Percentiles rank a stretch among this genome's conserved stretches.
Evolutionary conservation across 2,888 invertebrate species (phyloP).

Genomic region (Lasioglossum leucozonium): DNA sequence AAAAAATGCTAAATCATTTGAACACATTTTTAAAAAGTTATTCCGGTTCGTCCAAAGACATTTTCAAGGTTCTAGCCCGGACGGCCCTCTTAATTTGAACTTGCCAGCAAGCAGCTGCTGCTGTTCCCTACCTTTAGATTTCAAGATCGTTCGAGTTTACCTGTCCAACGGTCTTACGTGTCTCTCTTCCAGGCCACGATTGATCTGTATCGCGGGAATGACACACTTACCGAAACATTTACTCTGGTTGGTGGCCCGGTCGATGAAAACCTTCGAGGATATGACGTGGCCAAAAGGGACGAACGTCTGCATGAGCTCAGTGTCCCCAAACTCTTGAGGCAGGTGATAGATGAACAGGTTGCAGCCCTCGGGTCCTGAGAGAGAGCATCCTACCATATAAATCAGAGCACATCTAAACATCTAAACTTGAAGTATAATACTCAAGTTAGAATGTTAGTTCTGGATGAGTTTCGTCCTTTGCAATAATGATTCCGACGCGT

Average conservation of each 20-base stretch:
- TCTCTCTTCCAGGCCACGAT: conserved; percentile 36
- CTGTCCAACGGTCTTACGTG: conserved; percentile 27
- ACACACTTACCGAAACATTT: conserved; percentile 98
- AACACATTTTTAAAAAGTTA: not conserved
- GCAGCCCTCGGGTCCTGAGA: conserved; percentile 99
- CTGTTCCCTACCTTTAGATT: conserved; percentile 48
- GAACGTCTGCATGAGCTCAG: conserved; percentile 99
- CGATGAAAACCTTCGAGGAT: conserved; percentile 99
- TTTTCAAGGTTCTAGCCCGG: not conserved
- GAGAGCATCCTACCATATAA: conserved; percentile 92
- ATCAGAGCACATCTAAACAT: conserved; percentile 85
- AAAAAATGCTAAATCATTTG: not conserved
- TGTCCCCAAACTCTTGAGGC: conserved; percentile 99
- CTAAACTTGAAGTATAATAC: conserved; percentile 85
- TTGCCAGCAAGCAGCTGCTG: not conserved
- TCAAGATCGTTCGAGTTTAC: conserved; percentile 12
- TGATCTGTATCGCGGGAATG: conserved; percentile 46
- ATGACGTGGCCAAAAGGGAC: conserved; percentile 99
- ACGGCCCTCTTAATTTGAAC: not conserved
- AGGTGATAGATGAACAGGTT: conserved; percentile 99
- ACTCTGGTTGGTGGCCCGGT: conserved; percentile 99
- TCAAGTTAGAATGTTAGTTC: conserved; percentile 83
- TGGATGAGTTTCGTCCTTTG: conserved; percentile 77
- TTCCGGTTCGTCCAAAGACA: not conserved
- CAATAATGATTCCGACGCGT: conserved; percentile 65